phyloP scores from a whole-genome alignment of 2,113 vertebrate species.

The Phalacrocorax brasilianus region DNA sequence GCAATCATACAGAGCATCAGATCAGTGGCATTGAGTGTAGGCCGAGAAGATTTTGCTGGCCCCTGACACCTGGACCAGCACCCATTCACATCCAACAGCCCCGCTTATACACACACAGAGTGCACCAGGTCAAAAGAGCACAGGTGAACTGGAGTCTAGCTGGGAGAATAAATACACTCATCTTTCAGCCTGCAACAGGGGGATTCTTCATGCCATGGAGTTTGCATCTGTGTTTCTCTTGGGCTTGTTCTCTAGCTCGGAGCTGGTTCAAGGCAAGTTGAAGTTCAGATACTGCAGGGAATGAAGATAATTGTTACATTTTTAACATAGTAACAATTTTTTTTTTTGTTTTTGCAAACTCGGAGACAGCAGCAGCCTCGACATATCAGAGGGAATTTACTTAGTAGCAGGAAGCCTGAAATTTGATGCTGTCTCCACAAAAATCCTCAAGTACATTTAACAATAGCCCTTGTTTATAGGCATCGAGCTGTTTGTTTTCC shows the following conservation, averaged over 20 bases:
- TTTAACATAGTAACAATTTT: conserved; percentile 26
- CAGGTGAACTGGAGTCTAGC: background rate
- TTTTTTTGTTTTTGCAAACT: background rate
- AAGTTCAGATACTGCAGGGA: background rate
- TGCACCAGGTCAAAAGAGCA: background rate
- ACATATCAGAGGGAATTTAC: background rate
- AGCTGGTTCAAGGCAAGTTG: conserved; percentile 10
- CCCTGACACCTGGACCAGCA: background rate
- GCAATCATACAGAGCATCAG: background rate
- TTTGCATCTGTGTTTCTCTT: background rate
- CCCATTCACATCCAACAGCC: background rate
- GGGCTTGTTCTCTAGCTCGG: background rate
- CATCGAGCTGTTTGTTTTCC: background rate
- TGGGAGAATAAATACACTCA: accelerated
- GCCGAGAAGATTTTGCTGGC: background rate
- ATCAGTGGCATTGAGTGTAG: accelerated
- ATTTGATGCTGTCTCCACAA: conserved; percentile 3
- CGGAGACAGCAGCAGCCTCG: background rate
- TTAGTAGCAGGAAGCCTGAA: conserved; percentile 47
- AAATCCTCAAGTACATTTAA: conserved; percentile 7
- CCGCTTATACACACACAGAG: background rate
- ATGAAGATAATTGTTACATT: background rate
- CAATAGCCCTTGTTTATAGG: conserved; percentile 14
- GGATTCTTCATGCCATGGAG: accelerated
- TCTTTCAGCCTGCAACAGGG: background rate